Evolutionary conservation across 2,797 vertebrate genomes (phyloP).

Genomic region (Ciconia nigra): DNA sequence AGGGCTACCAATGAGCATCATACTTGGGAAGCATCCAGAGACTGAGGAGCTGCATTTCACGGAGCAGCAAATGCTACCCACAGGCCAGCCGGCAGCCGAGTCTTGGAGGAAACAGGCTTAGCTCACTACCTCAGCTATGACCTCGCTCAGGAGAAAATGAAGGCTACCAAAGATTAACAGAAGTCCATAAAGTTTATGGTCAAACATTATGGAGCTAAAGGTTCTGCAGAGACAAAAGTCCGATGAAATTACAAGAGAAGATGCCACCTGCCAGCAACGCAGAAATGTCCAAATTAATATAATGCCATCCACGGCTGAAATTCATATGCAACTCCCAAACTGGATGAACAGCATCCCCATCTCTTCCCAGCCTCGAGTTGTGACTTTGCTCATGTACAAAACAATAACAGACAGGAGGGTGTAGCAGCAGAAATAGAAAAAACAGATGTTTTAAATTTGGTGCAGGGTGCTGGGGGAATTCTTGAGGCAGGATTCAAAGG

Average conservation of each 20-base stretch:
- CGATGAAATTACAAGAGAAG: neutral
- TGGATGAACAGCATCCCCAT: neutral
- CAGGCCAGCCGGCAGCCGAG: accelerated
- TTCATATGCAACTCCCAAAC: neutral
- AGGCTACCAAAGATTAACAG: neutral
- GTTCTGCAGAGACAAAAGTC: neutral
- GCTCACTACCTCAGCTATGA: neutral
- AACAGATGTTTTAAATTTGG: neutral
- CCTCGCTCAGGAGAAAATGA: neutral
- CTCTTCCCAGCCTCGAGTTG: neutral
- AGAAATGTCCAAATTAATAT: neutral
- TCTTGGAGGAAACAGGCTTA: neutral
- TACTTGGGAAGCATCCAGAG: neutral
- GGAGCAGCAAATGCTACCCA: neutral
- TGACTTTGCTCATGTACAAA: neutral
- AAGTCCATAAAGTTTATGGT: neutral
- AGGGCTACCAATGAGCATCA: accelerated
- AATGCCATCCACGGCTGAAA: neutral
- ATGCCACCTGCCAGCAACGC: neutral
- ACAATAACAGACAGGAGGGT: neutral
- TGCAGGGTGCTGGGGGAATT: neutral
- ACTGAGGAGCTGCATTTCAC: neutral
- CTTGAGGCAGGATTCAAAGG: neutral
- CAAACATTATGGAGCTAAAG: neutral
- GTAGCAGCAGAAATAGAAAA: neutral